phyloP scores from a whole-genome alignment of 2,797 vertebrate species.

The Schizopygopsis malacanthus region DNA sequence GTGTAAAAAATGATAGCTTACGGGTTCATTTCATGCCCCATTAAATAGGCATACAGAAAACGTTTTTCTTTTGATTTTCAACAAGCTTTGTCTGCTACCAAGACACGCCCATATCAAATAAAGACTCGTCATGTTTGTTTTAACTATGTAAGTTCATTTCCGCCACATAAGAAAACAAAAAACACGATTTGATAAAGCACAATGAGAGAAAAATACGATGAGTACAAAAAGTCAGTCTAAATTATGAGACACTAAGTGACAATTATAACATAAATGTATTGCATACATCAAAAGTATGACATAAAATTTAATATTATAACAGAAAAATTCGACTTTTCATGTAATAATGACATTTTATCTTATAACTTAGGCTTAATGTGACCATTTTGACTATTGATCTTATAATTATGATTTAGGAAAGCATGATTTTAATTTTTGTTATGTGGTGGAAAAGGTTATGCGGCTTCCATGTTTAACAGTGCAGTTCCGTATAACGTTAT shows the following conservation, averaged over 20 bases:
- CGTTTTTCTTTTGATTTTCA: conserved; percentile 20
- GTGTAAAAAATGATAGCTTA: not conserved
- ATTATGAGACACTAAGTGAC: not conserved
- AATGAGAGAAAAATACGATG: not conserved
- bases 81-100: not conserved
- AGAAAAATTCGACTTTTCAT: not conserved
- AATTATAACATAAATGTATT: not conserved
- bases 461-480: not conserved
- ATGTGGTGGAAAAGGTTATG: not conserved
- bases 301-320: not conserved
- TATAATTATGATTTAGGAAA: not conserved
- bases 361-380: not conserved
- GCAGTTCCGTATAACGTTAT: not conserved
- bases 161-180: not conserved
- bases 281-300: not conserved
- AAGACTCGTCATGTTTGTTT: not conserved
- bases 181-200: not conserved
- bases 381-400: not conserved
- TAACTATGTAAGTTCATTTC: not conserved
- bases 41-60: not conserved
- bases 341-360: not conserved
- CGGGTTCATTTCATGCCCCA: not conserved
- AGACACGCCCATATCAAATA: not conserved
- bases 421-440: not conserved
- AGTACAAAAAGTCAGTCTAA: not conserved